A percentile compares a stretch with the other conserved stretches of the same genome.
Evolutionary conservation across 1,140 invertebrate genomes (phyloP).

Genomic region (Mamestra configurata): DNA sequence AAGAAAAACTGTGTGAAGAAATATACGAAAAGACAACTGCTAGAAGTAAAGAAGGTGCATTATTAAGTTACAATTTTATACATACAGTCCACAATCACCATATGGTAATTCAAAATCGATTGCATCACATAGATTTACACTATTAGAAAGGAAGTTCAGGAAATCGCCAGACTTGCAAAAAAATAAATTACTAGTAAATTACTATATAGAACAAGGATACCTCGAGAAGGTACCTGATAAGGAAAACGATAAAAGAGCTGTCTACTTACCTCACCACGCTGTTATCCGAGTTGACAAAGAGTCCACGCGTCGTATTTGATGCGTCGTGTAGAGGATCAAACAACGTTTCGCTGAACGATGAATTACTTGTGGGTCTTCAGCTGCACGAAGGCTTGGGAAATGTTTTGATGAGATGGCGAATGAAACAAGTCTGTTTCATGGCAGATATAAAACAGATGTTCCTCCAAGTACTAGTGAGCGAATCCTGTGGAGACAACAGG

Average conservation of each 20-base stretch:
- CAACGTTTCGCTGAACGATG: constrained; percentile 65
- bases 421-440: no score
- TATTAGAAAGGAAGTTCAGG: constrained; percentile 54
- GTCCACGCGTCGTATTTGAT: no score
- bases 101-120: constrained; percentile 49
- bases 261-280: no score
- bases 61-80: constrained; percentile 52
- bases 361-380: constrained; percentile 66
- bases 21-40: background rate
- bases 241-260: constrained; percentile 43
- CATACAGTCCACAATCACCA: constrained; percentile 23
- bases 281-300: no score
- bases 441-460: no score
- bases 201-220: constrained; percentile 51
- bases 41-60: constrained; percentile 50
- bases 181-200: no score
- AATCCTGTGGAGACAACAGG: no score
- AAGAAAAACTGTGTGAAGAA: background rate
- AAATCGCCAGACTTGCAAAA: constrained; percentile 37
- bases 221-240: constrained; percentile 50
- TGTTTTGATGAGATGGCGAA: constrained; percentile 72
- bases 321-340: background rate
- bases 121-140: constrained; percentile 46
- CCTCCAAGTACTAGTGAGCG: no score
- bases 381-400: constrained; percentile 72